A percentile compares a stretch with the other conserved stretches of the same genome.
Conservation (phyloP, 1,140 invertebrate species). For the Eulimnadia texana region DNA sequence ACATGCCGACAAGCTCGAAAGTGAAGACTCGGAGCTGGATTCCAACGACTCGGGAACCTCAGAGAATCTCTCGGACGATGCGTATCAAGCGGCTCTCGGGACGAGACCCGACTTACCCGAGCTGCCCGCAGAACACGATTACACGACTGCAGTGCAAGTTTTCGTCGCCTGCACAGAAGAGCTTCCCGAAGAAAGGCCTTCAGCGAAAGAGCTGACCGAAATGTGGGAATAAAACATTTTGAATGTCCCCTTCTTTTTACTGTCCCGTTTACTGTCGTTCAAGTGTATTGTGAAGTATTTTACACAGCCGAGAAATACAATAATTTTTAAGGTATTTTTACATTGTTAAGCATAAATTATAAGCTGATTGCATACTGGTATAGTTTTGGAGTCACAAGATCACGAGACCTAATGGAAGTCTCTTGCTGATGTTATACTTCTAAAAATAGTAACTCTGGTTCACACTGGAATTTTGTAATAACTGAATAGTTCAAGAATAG, state of each 20-base stretch:
- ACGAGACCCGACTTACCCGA: constrained; percentile 50
- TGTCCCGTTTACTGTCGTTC: no score
- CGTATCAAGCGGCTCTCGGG: constrained; percentile 21
- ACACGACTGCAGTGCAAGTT: constrained; percentile 46
- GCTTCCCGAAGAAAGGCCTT: constrained; percentile 41
- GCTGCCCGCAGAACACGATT: constrained; percentile 41
- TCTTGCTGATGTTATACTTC: no score
- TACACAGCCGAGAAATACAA: no score
- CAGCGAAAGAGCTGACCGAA: constrained; percentile 32
- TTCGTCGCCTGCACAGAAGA: constrained; percentile 55
- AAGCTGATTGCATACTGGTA: no score
- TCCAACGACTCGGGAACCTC: neutral
- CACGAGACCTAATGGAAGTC: no score
- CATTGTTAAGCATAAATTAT: no score
- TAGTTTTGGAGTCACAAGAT: no score
- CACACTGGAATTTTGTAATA: no score
- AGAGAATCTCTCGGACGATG: constrained; percentile 18
- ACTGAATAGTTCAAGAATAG: no score
- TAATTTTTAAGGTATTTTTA: no score
- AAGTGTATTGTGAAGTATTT: no score
- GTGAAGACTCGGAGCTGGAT: neutral
- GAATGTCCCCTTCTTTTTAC: neutral
- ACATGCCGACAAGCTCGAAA: constrained; percentile 29
- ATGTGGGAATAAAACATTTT: constrained; percentile 11
- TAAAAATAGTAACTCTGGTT: no score